phyloP scores from a whole-genome alignment of 1,140 invertebrate species.

The Arctopsyche grandis region DNA sequence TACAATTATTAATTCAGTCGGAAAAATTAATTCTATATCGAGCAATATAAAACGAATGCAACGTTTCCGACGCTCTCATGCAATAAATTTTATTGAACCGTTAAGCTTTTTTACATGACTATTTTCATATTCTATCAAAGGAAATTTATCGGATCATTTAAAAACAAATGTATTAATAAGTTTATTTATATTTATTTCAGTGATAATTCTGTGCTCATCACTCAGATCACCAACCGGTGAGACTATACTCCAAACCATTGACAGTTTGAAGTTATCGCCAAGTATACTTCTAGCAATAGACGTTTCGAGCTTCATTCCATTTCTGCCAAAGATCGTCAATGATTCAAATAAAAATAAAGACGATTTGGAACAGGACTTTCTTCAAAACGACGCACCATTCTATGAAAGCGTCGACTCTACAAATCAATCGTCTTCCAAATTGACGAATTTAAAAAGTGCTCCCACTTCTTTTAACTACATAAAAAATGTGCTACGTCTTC shows the following conservation, averaged over 20 bases:
- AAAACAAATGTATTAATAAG: not conserved
- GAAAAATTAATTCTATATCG: too few relatives aligned
- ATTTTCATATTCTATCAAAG: too few relatives aligned
- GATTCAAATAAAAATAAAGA: slow-evolving; percentile 1
- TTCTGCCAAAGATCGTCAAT: slow-evolving; percentile 40
- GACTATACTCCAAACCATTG: slow-evolving; percentile 59
- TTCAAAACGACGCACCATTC: slow-evolving; percentile 31
- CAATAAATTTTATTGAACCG: too few relatives aligned
- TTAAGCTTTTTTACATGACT: too few relatives aligned
- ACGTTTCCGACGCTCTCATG: too few relatives aligned
- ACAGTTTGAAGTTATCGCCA: slow-evolving; percentile 58
- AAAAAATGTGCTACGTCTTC: not conserved
- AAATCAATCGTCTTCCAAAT: slow-evolving; percentile 26
- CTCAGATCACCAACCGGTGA: slow-evolving; percentile 59
- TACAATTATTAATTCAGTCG: too few relatives aligned
- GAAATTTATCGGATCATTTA: not conserved
- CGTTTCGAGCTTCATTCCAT: slow-evolving; percentile 52
- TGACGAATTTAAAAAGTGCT: not conserved
- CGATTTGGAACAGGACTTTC: not conserved
- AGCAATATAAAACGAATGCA: too few relatives aligned
- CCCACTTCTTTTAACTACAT: not conserved
- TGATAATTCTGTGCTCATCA: slow-evolving; percentile 62
- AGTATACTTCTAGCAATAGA: slow-evolving; percentile 57
- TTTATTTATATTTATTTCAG: slow-evolving; percentile 53
- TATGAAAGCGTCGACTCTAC: slow-evolving; percentile 4